Base-by-base conservation (phyloP, 2,113 vertebrate genomes). In the Paratilapia polleni region DNA sequence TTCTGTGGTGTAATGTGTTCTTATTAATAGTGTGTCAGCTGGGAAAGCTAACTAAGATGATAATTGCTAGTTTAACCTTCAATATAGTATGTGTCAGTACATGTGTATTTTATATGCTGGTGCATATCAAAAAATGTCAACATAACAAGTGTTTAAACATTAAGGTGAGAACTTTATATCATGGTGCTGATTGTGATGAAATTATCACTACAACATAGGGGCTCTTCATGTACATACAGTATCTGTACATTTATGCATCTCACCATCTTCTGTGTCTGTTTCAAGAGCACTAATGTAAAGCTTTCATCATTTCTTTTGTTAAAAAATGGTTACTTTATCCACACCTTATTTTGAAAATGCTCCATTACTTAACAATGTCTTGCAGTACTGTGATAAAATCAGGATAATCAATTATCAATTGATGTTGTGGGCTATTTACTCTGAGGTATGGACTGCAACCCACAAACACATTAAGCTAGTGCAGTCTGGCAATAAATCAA, bases 401-500 rank as follows among this genome's bases (percentile, higher is more conserved):
- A 34, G 64, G 58, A 87, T 83, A 80, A 87, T 93, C 86, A 88
- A 89, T 86, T 84, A 88, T 89, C 38, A 36, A 86, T 89, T 47
- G 54, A 84, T 59, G 77, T 84, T 20, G 31, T 59, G 47, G 58
- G 61, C 79, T 52, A 79, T 88, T 88, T 88, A 68, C 61, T 87
- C 34, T 76, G 38, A 74, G n/a, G 26, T 73, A 73, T 73, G 11
- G 68, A 88, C 77, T 77, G 80, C 84, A 89, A 90, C 41, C 83
- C 66, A 83, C 80, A 88, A 81, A 77, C 76, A 64, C 61, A 87
- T 91, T 82, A 86, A 43, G 77, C 68, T 59, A 26, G 47, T 74
- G 82, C 68, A 28, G 79, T 38, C 58, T 83, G 78, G 58, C 83
- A 81, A 79, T 92, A 81, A 85, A 87, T 89, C 86, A 91, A 66